A percentile compares a stretch with the other conserved stretches of the same genome.
These are phyloP conservation scores for Scalopus aquaticus DNA, from an alignment of 2,113 vertebrate genomes.

Conservation along the genomic window DNA sequence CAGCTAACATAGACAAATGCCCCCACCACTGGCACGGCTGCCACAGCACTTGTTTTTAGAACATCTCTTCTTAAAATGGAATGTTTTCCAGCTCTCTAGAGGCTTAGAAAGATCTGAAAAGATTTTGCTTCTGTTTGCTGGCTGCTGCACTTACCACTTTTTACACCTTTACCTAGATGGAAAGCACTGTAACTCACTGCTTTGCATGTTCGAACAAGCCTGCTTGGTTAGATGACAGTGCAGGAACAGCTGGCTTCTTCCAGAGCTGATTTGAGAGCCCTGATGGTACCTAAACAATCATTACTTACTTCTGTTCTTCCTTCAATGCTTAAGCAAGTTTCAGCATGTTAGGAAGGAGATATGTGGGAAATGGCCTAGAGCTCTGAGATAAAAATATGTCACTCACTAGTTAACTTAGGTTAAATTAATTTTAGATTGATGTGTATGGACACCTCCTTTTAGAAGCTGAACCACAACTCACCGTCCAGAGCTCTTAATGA, in stretches of 20 bases:
- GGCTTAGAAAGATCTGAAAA: slow-evolving; percentile 62
- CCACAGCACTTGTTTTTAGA: slow-evolving; percentile 57
- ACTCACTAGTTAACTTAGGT: not conserved
- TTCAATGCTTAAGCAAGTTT: slow-evolving; percentile 46
- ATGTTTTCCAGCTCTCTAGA: slow-evolving; percentile 64
- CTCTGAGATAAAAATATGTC: not conserved
- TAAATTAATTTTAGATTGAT: slow-evolving; percentile 46
- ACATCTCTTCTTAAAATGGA: slow-evolving; percentile 53
- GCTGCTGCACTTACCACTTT: slow-evolving; percentile 51
- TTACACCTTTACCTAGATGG: slow-evolving; percentile 34
- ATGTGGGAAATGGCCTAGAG: not conserved
- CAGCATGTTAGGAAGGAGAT: slow-evolving; percentile 36
- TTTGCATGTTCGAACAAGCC: slow-evolving; percentile 59
- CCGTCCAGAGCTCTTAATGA: not conserved
- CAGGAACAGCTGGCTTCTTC: slow-evolving; percentile 70
- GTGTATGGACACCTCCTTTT: not conserved
- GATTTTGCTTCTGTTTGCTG: slow-evolving; percentile 58
- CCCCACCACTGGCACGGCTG: not conserved
- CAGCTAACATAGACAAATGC: not conserved
- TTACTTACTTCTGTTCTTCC: not conserved
- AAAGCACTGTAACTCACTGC: slow-evolving; percentile 14
- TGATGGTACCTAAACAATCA: slow-evolving; percentile 61
- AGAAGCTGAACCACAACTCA: not conserved
- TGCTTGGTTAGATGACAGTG: slow-evolving; percentile 19
- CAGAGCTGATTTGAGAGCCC: slow-evolving; percentile 27